Evolutionary conservation across 2,888 invertebrate genomes (phyloP).

Genomic region (Dryocosmus kuriphilus): DNA sequence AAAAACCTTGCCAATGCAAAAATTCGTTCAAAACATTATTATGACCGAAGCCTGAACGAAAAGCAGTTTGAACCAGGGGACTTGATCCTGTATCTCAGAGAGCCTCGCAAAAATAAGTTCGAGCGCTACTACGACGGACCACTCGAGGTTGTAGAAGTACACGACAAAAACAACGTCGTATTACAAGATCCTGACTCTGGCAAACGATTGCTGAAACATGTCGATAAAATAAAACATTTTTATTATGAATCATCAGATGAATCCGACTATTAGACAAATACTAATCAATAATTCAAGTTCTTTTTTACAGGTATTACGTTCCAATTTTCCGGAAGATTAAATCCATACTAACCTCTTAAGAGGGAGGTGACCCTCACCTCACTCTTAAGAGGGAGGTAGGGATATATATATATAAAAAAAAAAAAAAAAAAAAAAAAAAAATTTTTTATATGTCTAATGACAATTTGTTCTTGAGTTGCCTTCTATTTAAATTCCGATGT

Average conservation of each 20-base stretch:
- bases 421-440: too few species aligned
- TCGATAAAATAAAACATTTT: neutral
- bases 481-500: too few species aligned
- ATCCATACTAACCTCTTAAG: neutral
- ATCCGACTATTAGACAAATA: too few species aligned
- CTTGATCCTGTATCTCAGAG: neutral
- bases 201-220: neutral
- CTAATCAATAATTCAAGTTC: neutral
- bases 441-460: too few species aligned
- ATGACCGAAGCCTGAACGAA: neutral
- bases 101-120: constrained; percentile 18
- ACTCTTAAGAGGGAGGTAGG: too few species aligned
- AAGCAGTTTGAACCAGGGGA: neutral
- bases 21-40: too few species aligned
- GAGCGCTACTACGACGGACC: neutral
- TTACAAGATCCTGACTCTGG: neutral
- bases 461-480: too few species aligned
- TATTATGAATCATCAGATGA: too few species aligned
- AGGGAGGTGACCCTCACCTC: too few species aligned
- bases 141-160: neutral
- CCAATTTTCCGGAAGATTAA: neutral
- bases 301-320: neutral
- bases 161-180: neutral
- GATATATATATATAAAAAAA: too few species aligned
- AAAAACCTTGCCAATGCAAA: too few species aligned